phyloP scores from a whole-genome alignment of 2,888 invertebrate species.

The Coleophora flavipennella region DNA sequence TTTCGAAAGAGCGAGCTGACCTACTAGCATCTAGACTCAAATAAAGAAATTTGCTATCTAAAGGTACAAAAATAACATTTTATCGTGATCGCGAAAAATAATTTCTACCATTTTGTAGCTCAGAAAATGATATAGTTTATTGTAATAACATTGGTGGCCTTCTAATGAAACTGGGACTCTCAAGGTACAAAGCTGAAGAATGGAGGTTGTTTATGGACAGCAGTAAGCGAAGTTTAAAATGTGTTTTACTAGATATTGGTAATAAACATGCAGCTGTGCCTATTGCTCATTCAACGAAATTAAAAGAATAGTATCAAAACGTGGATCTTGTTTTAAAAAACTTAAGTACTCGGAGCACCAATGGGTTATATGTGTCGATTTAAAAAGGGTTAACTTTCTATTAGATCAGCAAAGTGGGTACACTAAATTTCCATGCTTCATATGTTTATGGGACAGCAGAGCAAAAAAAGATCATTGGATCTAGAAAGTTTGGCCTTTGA shows the following conservation, averaged over 20 bases:
- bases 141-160: background rate
- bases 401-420: slow-evolving; percentile 10
- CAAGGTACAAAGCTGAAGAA: slow-evolving; percentile 6
- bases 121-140: background rate
- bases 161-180: slow-evolving; percentile 3
- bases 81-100: background rate
- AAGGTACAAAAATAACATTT: slow-evolving; percentile 7
- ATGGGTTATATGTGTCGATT: slow-evolving; percentile 7
- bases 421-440: slow-evolving; percentile 11
- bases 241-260: background rate
- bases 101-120: background rate
- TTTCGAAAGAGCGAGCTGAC: slow-evolving; percentile 6
- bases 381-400: slow-evolving; percentile 12
- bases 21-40: slow-evolving; percentile 8
- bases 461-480: slow-evolving; percentile 8
- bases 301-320: slow-evolving; percentile 1
- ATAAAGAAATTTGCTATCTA: slow-evolving; percentile 8
- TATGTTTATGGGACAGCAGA: slow-evolving; percentile 13
- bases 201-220: slow-evolving; percentile 7
- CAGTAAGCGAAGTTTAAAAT: no score
- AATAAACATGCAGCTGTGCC: slow-evolving; percentile 10
- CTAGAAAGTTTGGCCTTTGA: background rate
- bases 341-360: slow-evolving; percentile 8
- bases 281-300: slow-evolving; percentile 7
- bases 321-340: background rate